Evolutionary conservation across 1,140 invertebrate genomes (phyloP).

Genomic region (Brachionus plicatilis): DNA sequence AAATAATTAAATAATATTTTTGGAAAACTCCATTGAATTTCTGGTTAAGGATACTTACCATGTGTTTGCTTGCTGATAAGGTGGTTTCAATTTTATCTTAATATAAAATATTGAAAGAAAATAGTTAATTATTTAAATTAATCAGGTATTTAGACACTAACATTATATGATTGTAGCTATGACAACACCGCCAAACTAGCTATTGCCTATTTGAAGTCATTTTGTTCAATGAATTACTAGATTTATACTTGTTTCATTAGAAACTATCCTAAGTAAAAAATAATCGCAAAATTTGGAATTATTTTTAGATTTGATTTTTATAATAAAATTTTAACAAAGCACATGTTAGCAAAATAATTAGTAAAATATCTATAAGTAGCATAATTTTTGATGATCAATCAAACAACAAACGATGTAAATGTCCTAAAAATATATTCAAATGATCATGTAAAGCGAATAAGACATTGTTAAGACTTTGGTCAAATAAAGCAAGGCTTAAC

Average conservation of each 20-base stretch:
- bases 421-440: not conserved
- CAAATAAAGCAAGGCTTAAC: slow-evolving; percentile 26
- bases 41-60: not conserved
- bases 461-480: not conserved
- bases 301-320: not conserved
- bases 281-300: not conserved
- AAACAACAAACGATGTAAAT: not conserved
- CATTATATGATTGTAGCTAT: slow-evolving; percentile 23
- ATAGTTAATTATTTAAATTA: not conserved
- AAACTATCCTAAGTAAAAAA: not conserved
- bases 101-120: not conserved
- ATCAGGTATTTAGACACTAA: not conserved
- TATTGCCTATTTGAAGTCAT: not conserved
- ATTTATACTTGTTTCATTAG: not conserved
- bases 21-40: not conserved
- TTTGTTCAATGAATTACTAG: not conserved
- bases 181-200: not conserved
- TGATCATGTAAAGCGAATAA: not conserved
- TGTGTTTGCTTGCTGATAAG: not conserved
- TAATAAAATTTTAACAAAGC: not conserved
- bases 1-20: not conserved
- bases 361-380: not conserved
- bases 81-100: not conserved
- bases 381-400: not conserved
- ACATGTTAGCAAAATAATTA: not conserved